Evolutionary conservation across 92 coral and sea anemone species (phyloP).

Genomic region (Actinostola sp.): DNA sequence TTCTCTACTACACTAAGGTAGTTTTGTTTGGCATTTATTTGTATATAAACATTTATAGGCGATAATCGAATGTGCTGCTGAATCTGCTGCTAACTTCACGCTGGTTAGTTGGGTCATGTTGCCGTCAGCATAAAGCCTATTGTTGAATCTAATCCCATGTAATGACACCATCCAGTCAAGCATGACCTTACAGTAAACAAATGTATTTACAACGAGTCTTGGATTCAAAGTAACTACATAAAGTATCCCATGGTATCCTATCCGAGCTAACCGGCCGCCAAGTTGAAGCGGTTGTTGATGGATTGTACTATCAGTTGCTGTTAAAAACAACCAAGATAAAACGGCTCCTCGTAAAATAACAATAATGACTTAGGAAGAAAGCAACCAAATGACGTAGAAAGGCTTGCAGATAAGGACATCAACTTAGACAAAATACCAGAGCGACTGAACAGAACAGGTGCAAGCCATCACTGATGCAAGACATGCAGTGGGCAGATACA

Average conservation of each 20-base stretch:
- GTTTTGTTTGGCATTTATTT: no score
- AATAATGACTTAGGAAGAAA: constrained; percentile 31
- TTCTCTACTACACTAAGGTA: no score
- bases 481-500: no score
- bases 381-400: constrained; percentile 61
- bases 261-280: constrained; percentile 35
- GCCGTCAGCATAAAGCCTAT: no score
- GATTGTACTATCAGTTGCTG: constrained; percentile 57
- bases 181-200: not conserved
- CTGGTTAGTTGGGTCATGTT: no score
- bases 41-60: no score
- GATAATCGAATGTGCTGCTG: no score
- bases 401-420: constrained; percentile 68
- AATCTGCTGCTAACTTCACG: no score
- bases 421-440: constrained; percentile 64
- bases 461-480: no score
- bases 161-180: no score
- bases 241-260: constrained; percentile 42
- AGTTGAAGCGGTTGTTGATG: constrained; percentile 60
- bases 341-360: not conserved
- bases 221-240: constrained; percentile 44
- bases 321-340: constrained; percentile 39
- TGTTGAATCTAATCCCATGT: no score
- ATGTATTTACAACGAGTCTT: constrained; percentile 28
- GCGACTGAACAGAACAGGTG: constrained; percentile 61